Conservation (phyloP, 2,797 vertebrate species). For the Xenops minutus region DNA sequence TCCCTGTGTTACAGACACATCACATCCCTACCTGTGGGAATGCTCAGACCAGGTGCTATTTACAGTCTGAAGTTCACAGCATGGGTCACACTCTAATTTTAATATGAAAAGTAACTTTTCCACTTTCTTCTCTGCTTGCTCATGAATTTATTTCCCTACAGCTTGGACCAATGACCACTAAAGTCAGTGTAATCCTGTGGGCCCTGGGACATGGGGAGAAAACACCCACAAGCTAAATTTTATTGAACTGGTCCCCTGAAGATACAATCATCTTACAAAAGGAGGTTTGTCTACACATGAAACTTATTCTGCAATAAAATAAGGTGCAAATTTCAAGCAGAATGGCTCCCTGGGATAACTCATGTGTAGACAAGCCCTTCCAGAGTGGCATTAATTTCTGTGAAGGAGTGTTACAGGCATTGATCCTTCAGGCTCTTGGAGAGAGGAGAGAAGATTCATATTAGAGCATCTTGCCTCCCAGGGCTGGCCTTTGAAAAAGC, state of each 20-base stretch:
- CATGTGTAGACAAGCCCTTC: background rate
- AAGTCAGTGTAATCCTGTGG: background rate
- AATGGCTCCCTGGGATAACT: background rate
- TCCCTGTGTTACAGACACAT: background rate
- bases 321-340: background rate
- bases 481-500: background rate
- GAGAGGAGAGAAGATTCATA: slow-evolving; percentile 17
- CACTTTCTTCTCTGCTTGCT: background rate
- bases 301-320: background rate
- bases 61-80: background rate
- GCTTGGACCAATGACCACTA: background rate
- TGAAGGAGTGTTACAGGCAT: background rate
- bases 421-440: slow-evolving; percentile 6
- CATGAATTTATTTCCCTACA: background rate
- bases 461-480: background rate
- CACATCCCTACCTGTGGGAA: background rate
- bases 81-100: background rate
- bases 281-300: background rate
- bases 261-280: background rate
- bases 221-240: background rate
- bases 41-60: background rate
- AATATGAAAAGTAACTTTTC: background rate
- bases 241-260: background rate
- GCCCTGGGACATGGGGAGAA: background rate
- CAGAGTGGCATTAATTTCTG: slow-evolving; percentile 26